A percentile compares a stretch with the other conserved stretches of the same genome.
These are phyloP conservation scores for Diadophis punctatus DNA, from an alignment of 2,113 vertebrate genomes.

Conservation along the genomic window DNA sequence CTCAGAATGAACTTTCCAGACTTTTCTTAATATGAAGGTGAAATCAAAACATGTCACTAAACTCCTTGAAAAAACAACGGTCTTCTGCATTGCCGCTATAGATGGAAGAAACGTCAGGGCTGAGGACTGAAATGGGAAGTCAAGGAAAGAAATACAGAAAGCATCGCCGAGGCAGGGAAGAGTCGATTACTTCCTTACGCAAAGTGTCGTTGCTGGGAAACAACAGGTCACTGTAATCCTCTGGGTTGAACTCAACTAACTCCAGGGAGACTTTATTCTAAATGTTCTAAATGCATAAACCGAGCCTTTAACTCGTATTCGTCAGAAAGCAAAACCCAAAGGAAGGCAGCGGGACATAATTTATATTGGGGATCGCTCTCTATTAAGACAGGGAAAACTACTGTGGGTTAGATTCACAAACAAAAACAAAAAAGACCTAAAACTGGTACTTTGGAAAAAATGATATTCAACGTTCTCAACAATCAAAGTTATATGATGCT, in stretches of 20 bases:
- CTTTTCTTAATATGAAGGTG: not conserved
- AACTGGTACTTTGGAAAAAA: not conserved
- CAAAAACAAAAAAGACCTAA: not conserved
- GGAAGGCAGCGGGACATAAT: not conserved
- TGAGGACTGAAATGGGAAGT: not conserved
- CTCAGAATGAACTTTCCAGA: not conserved
- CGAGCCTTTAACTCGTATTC: not conserved
- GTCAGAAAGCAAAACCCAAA: not conserved
- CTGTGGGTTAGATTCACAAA: not conserved
- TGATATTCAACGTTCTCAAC: not conserved
- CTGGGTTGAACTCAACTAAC: not conserved
- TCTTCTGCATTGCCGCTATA: not conserved
- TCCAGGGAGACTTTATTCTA: not conserved
- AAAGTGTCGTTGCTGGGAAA: not conserved
- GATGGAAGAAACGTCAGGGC: not conserved
- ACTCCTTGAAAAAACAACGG: not conserved
- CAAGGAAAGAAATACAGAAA: not conserved
- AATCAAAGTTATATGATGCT: not conserved
- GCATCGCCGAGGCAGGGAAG: not conserved
- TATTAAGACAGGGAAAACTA: not conserved
- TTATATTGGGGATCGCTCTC: not conserved
- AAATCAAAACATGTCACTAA: not conserved
- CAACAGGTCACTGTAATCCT: not conserved
- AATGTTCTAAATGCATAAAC: not conserved
- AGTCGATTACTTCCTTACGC: not conserved